Evolutionary conservation across 2,888 invertebrate species (phyloP), one percentile per base, ranked within the genome.

Genomic region (Podabrus alpinus): DNA sequence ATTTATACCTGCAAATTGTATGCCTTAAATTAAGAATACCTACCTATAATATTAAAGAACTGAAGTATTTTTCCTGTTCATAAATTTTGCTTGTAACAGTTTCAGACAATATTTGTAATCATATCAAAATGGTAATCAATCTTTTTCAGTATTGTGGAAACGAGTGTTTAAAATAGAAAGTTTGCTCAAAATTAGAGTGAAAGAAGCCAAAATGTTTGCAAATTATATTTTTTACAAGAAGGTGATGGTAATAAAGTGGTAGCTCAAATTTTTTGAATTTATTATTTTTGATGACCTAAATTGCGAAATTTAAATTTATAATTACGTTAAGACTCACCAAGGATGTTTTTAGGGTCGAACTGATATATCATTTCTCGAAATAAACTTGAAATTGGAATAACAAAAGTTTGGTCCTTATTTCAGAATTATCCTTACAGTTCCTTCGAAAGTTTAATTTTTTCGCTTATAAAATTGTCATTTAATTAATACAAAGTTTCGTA

Each of bases 11-110:
- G 71, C 76, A 76, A 76, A 77, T 59, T 78, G 60, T 78, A 78
- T 76, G 78, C 78, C 78, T 78, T 78, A 78, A 66, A 73, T 74
- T 75, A 78, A 77, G 74, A 77, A 74, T 74, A 77, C 77, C 77
- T 77, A 77, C 74, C 74, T 77, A 74, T 76, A 73, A 73, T 68
- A 71, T 71, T 76, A 73, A 76, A 76, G 73, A 73, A 73, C 76
- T 73, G 71, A 70, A 69, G 62, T 59, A 59, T 61, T 29, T 11
- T 71, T 66, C 66, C 68, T 68, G 45, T 64, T 68, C 62, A 64
- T 64, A 19, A 64, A 15, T 64, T 15, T 61, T 64, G 17, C 21
- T 17, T 64, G 62, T 64, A 19, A 19, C 62, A 64, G 62, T 64
- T 17, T 64, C 62, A n/a, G 62, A 64, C 21, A 64, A 64, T 64